Percentiles rank a stretch among this genome's conserved stretches.
These are phyloP conservation scores for Pseudopipra pipra DNA, from an alignment of 2,113 vertebrate genomes.

Conservation along the genomic window DNA sequence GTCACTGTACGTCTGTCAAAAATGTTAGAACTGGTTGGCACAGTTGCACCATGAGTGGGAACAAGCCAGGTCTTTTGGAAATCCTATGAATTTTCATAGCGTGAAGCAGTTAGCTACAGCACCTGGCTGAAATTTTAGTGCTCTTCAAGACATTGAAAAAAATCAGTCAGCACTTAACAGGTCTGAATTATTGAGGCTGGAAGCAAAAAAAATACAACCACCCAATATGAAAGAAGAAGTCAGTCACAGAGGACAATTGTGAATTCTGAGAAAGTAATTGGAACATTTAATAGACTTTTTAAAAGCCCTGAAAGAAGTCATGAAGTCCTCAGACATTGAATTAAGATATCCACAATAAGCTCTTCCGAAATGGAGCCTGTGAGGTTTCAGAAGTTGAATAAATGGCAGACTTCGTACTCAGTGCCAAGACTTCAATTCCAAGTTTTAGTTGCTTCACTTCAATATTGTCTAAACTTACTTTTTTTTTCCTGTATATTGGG, in stretches of 20 bases:
- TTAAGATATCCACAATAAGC: conserved; percentile 28
- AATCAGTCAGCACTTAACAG: background rate
- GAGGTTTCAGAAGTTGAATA: background rate
- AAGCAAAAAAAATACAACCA: background rate
- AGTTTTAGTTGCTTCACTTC: conserved; percentile 25
- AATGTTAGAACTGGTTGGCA: conserved; percentile 17
- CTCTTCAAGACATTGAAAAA: background rate
- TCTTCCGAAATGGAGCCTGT: background rate
- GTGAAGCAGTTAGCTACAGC: background rate
- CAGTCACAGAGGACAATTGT: background rate
- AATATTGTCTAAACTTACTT: conserved; percentile 39
- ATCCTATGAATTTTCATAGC: conserved; percentile 29
- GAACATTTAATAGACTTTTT: conserved; percentile 45
- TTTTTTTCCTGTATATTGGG: background rate
- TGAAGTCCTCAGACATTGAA: conserved; percentile 1
- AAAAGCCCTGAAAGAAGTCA: background rate
- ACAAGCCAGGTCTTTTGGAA: background rate
- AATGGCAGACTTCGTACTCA: background rate
- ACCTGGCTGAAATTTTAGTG: conserved; percentile 1
- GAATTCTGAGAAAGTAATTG: conserved; percentile 31
- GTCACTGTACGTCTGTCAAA: conserved; percentile 2
- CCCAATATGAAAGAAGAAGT: background rate
- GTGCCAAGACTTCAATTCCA: conserved; percentile 36
- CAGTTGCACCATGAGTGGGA: background rate
- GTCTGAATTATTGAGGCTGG: background rate